Conservation (phyloP, 2,113 vertebrate genomes). For the Stomatorhinus ivindoensis region DNA sequence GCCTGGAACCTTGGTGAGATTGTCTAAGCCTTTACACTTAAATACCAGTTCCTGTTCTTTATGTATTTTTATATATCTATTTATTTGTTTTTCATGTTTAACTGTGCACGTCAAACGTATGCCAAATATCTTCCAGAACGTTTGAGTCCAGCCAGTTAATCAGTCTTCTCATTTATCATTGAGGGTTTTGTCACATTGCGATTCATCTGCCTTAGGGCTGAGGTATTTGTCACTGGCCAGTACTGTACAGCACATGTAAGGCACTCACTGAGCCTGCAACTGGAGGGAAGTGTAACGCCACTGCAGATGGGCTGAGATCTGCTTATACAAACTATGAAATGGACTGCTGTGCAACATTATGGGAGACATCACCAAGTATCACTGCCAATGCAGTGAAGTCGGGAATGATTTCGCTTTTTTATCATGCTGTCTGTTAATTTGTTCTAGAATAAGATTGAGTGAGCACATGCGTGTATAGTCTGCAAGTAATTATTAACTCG, state of each 20-base stretch:
- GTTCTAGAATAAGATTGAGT: not conserved
- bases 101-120: not conserved
- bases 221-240: not conserved
- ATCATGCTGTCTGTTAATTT: not conserved
- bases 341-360: not conserved
- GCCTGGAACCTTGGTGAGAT: not conserved
- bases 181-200: not conserved
- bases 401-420: not conserved
- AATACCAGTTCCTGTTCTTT: not conserved
- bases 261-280: not conserved
- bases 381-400: not conserved
- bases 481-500: slow-evolving; percentile 11
- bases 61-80: not conserved
- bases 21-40: not conserved
- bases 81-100: not conserved
- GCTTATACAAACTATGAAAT: not conserved
- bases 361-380: not conserved
- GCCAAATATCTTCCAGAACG: slow-evolving; percentile 4
- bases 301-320: not conserved
- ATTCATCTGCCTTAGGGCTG: not conserved
- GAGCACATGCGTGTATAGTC: not conserved
- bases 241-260: not conserved
- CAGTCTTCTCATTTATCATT: not conserved
- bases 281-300: not conserved
- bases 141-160: slow-evolving; percentile 8